Evolutionary conservation across 2,888 invertebrate species (phyloP), one percentile per base, ranked within the genome.

Genomic region (Apamea sordens): DNA sequence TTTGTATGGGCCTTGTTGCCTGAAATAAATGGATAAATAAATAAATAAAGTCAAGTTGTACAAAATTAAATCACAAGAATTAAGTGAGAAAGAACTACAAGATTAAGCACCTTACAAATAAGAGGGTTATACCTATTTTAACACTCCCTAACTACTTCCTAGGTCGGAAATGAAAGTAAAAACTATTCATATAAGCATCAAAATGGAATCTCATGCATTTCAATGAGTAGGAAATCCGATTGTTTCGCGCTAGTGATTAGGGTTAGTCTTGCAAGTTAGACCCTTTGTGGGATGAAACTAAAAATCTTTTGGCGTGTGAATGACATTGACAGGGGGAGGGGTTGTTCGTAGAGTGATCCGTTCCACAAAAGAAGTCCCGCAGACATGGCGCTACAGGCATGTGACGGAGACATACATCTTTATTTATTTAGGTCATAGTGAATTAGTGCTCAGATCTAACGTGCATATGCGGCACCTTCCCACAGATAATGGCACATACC

Each of bases 221-320:
- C 87, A 92, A 93, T 92, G 89, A 89, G 86, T 15, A 89, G 92
- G 92, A 92, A 89, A 88, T 90, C 92, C 90, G 86, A 88, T 64
- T 64, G 79, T 80, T 50, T 41, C 71, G 61, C 63, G 73, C 59
- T 73, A 73, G 77, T 71, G 83, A 76, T 32, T 28, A 47, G 18
- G 44, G 15, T 50, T 70, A 63, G 41, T 41, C 24, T n/a, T 24
- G 41, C 36, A n/a, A 50, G 67, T 53, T 53, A 53, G 28, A 44
- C 73, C 61, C 76, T 74, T 76, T 65, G 53, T 83, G 11, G 28
- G 76, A 86, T 77, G 86, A 89, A 89, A 86, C 83, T 82, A 73
- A 76, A 69, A 56, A n/a, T n/a, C 56, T n/a, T 59, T 13, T n/a
- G 5, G 11, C 4, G 11, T 5, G 11, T 59, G 56, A n/a, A 59